Percentiles rank a stretch among this genome's conserved stretches.
phyloP scores from a whole-genome alignment of 1,140 invertebrate genomes.

The Tetranychus cinnabarinus region DNA sequence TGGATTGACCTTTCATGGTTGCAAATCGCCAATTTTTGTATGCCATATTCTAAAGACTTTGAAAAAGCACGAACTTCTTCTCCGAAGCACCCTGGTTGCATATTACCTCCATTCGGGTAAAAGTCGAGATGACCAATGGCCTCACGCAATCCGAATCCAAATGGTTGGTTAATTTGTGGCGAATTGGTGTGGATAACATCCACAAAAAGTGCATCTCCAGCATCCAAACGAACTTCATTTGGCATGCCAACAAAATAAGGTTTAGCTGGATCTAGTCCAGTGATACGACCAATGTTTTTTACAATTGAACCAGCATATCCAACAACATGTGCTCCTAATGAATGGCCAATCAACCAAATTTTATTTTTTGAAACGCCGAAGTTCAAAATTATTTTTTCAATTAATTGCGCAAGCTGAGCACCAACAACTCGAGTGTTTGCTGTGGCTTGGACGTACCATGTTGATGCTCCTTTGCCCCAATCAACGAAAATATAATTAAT shows the following conservation, averaged over 20 bases:
- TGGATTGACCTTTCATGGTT: background rate
- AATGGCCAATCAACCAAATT: constrained; percentile 41
- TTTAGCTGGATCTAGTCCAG: constrained; percentile 63
- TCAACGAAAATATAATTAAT: constrained; percentile 21
- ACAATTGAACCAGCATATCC: constrained; percentile 14
- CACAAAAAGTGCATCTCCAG: constrained; percentile 63
- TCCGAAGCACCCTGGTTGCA: constrained; percentile 51
- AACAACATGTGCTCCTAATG: constrained; percentile 10
- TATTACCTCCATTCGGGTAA: constrained; percentile 60
- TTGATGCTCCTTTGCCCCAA: constrained; percentile 22
- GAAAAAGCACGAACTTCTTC: background rate
- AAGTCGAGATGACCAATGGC: constrained; percentile 49
- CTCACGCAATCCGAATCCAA: background rate
- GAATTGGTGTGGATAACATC: constrained; percentile 58
- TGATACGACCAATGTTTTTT: constrained; percentile 20
- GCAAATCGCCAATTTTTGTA: background rate
- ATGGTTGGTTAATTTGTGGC: background rate
- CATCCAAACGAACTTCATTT: constrained; percentile 48
- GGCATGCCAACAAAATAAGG: constrained; percentile 43
- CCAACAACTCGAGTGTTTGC: constrained; percentile 39
- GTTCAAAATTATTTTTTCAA: background rate
- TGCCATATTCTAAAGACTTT: background rate
- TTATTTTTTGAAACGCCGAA: background rate
- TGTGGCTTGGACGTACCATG: constrained; percentile 28
- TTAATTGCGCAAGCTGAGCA: constrained; percentile 27